Conservation (phyloP, 1,140 invertebrate species). For the Cyrtorhinus lividipennis region DNA sequence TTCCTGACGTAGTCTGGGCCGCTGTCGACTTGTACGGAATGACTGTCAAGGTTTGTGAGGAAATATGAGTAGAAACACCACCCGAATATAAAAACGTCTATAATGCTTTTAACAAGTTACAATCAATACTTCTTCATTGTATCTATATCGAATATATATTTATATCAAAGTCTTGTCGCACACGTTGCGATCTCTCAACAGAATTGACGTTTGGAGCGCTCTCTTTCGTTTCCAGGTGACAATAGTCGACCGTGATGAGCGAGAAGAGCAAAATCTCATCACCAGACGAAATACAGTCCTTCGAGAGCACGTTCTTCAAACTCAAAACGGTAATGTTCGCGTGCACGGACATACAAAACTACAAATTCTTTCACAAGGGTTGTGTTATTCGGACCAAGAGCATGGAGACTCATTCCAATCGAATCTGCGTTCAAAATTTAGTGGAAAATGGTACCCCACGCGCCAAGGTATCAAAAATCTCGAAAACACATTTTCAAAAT, state of each 20-base stretch:
- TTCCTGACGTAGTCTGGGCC: constrained; percentile 68
- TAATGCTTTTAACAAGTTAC: no score
- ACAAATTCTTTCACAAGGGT: constrained; percentile 4
- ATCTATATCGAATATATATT: no score
- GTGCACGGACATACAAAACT: no score
- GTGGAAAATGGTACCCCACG: no score
- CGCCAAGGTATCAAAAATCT: no score
- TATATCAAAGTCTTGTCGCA: background rate
- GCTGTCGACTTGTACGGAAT: constrained; percentile 93
- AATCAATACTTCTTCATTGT: no score
- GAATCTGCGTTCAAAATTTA: background rate
- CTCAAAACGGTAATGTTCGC: constrained; percentile 30
- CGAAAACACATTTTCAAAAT: no score
- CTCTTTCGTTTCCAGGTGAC: constrained; percentile 52
- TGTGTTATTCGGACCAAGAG: background rate
- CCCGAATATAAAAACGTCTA: no score
- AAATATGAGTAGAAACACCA: no score
- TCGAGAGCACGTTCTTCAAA: constrained; percentile 33
- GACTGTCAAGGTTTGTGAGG: constrained; percentile 73
- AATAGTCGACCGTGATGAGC: constrained; percentile 63
- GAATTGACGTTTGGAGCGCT: no score
- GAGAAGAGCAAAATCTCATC: constrained; percentile 60
- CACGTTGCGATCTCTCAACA: no score
- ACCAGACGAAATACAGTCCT: constrained; percentile 48
- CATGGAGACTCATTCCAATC: background rate